A percentile compares a stretch with the other conserved stretches of the same genome.
Conservation (phyloP, 2,113 vertebrate genomes). For the Oreochromis niloticus region DNA sequence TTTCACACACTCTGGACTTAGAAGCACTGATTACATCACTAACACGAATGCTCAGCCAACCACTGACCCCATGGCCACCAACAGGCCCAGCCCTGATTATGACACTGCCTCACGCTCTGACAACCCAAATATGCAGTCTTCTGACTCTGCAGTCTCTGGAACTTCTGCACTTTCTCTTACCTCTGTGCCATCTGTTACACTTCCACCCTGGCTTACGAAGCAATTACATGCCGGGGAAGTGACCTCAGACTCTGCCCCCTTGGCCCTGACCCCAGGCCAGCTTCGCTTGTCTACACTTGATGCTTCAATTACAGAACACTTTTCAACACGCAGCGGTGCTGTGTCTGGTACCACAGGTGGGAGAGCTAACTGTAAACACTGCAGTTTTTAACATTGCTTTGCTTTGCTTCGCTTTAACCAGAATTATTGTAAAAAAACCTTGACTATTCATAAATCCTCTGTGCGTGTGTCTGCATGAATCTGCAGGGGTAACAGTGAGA, state of each 20-base stretch:
- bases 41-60: background rate
- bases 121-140: background rate
- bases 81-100: background rate
- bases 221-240: background rate
- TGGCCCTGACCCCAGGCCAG: constrained; percentile 34
- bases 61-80: background rate
- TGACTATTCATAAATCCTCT: background rate
- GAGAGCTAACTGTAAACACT: background rate
- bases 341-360: constrained; percentile 41
- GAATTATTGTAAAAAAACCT: background rate
- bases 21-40: background rate
- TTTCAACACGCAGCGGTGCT: constrained; percentile 34
- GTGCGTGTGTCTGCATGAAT: background rate
- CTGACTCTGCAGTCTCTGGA: background rate
- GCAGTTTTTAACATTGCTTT: background rate
- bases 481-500: constrained; percentile 61
- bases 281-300: constrained; percentile 35
- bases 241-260: constrained; percentile 10
- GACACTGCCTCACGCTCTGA: background rate
- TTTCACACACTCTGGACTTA: background rate
- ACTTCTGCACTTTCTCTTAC: constrained; percentile 52
- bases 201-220: constrained; percentile 58
- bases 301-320: constrained; percentile 9
- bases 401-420: background rate
- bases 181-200: constrained; percentile 25